These are phyloP conservation scores for Drosophila guanche DNA, from an alignment of 1,140 invertebrate genomes.

Conservation along the genomic window DNA sequence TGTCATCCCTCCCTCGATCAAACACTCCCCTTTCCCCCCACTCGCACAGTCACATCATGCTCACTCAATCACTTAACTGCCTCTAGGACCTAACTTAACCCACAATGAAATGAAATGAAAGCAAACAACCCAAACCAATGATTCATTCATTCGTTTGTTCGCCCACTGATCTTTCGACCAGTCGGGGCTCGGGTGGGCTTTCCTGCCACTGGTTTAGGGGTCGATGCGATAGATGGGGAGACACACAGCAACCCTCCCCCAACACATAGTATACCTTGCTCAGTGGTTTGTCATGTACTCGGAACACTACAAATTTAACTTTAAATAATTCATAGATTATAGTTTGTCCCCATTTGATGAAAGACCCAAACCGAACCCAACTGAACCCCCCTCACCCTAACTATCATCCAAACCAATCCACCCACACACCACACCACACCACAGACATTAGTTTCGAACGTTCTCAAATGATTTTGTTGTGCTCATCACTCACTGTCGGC, in stretches of 20 bases:
- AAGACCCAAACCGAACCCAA: too few relatives aligned
- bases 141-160: conserved; percentile 6
- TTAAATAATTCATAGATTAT: conserved; percentile 54
- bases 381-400: conserved; percentile 2
- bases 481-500: conserved; percentile 35
- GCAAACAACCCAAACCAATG: neutral
- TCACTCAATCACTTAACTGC: conserved; percentile 22
- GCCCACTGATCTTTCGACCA: conserved; percentile 2
- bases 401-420: conserved; percentile 21
- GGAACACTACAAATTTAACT: conserved; percentile 38
- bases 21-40: neutral
- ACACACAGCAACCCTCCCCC: too few relatives aligned
- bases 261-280: conserved; percentile 51
- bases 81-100: conserved; percentile 16
- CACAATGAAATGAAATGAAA: too few relatives aligned
- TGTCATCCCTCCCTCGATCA: conserved; percentile 6
- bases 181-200: too few relatives aligned
- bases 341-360: conserved; percentile 40
- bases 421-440: conserved; percentile 13
- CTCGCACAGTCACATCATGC: neutral
- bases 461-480: conserved; percentile 64
- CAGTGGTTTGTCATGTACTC: conserved; percentile 51
- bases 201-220: neutral
- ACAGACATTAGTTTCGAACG: conserved; percentile 48
- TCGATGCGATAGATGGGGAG: conserved; percentile 2